Evolutionary conservation across 1,140 invertebrate genomes (phyloP).

Genomic region (Pseudomyrmex cubaensis): DNA sequence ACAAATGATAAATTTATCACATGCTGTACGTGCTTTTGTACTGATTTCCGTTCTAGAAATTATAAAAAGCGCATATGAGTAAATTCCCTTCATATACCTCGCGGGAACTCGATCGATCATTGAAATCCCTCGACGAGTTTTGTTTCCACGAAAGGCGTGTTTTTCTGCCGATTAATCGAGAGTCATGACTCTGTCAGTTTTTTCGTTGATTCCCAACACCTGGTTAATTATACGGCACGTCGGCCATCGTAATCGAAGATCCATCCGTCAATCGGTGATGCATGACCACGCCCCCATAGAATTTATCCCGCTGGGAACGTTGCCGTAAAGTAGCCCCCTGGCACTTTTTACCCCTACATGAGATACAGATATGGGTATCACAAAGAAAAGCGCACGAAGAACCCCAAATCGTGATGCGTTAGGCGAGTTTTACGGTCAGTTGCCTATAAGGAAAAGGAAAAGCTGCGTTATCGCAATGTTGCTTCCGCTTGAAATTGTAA

Average conservation of each 20-base stretch:
- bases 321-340: constrained; percentile 38
- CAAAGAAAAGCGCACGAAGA: constrained; percentile 25
- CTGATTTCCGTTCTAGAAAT: not conserved
- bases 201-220: constrained; percentile 60
- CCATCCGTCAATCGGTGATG: constrained; percentile 70
- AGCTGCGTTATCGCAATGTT: not conserved
- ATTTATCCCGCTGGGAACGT: constrained; percentile 57
- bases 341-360: constrained; percentile 42
- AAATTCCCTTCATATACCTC: not conserved
- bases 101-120: constrained; percentile 23
- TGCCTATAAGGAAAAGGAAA: constrained; percentile 1
- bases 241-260: constrained; percentile 67
- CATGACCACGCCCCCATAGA: constrained; percentile 36
- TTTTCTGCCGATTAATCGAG: constrained; percentile 47
- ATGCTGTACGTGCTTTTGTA: not conserved
- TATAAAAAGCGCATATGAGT: not conserved
- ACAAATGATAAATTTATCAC: constrained; percentile 30
- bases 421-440: constrained; percentile 47
- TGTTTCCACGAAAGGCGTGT: constrained; percentile 10
- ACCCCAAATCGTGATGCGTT: constrained; percentile 38
- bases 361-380: constrained; percentile 1
- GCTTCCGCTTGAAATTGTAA: not conserved
- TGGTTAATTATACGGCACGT: constrained; percentile 70
- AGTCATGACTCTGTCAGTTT: constrained; percentile 37
- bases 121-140: not conserved